Percentiles rank a stretch among this genome's conserved stretches.
phyloP scores from a whole-genome alignment of 2,888 invertebrate species.

The Cistogaster globosa region DNA sequence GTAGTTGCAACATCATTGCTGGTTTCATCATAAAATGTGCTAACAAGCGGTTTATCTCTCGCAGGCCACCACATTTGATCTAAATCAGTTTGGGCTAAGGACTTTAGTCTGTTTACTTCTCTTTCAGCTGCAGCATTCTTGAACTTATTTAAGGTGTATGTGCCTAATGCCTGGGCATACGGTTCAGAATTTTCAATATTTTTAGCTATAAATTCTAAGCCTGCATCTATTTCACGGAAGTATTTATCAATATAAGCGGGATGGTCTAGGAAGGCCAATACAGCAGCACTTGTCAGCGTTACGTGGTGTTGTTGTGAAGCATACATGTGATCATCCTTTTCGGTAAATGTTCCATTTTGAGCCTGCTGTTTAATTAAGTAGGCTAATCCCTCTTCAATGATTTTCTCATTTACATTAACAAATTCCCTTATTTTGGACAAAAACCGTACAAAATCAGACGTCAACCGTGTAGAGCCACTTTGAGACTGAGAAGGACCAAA shows the following conservation, averaged over 20 bases:
- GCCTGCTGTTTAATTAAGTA: constrained; percentile 89
- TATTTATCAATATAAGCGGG: constrained; percentile 79
- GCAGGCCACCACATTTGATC: constrained; percentile 92
- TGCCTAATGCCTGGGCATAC: constrained; percentile 89
- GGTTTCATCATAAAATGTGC: constrained; percentile 82
- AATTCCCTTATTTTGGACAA: constrained; percentile 88
- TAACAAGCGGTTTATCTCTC: constrained; percentile 75
- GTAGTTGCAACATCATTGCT: constrained; percentile 79
- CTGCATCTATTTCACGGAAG: constrained; percentile 88
- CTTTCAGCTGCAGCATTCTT: constrained; percentile 87
- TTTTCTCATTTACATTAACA: constrained; percentile 87
- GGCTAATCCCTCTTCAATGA: constrained; percentile 87
- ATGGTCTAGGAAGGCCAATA: constrained; percentile 89
- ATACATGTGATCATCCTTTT: constrained; percentile 89
- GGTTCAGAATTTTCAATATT: constrained; percentile 86
- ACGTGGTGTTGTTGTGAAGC: constrained; percentile 87
- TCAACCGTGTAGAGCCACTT: constrained; percentile 90
- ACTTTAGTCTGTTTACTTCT: constrained; percentile 80
- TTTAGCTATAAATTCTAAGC: constrained; percentile 88
- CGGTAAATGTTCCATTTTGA: constrained; percentile 90
- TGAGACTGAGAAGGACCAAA: constrained; percentile 85
- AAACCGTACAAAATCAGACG: constrained; percentile 91
- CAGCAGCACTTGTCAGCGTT: constrained; percentile 90
- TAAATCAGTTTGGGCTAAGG: constrained; percentile 85
- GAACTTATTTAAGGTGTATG: constrained; percentile 90